Conservation (phyloP, 2,113 vertebrate genomes). For the Anolis carolinensis region DNA sequence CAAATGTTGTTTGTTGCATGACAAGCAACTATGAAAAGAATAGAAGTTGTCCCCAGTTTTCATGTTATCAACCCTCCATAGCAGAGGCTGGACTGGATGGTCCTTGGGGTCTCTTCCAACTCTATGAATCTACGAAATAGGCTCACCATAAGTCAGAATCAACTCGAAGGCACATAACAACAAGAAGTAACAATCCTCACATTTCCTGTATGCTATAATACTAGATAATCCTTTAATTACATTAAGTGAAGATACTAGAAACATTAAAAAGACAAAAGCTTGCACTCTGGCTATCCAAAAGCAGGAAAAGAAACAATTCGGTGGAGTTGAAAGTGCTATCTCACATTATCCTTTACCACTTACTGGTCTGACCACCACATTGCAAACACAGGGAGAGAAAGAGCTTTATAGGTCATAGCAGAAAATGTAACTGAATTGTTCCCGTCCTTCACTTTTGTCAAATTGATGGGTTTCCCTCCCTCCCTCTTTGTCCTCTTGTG, state of each 20-base stretch:
- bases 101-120: no score
- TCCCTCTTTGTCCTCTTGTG: background rate
- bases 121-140: no score
- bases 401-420: background rate
- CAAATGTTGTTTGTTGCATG: no score
- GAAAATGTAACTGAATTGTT: conserved; percentile 24
- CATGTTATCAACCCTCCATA: no score
- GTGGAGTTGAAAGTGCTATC: background rate
- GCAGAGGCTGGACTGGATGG: no score
- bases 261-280: background rate
- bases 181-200: no score
- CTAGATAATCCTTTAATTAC: no score
- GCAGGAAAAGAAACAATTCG: background rate
- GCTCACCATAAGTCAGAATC: no score
- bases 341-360: background rate
- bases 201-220: background rate
- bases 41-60: no score
- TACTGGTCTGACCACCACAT: background rate
- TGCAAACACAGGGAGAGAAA: background rate
- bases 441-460: background rate
- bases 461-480: background rate
- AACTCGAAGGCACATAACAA: no score
- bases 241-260: background rate
- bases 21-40: no score
- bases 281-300: background rate